Evolutionary conservation across 2,797 vertebrate species (phyloP).

Genomic region (Sarcoramphus papa): DNA sequence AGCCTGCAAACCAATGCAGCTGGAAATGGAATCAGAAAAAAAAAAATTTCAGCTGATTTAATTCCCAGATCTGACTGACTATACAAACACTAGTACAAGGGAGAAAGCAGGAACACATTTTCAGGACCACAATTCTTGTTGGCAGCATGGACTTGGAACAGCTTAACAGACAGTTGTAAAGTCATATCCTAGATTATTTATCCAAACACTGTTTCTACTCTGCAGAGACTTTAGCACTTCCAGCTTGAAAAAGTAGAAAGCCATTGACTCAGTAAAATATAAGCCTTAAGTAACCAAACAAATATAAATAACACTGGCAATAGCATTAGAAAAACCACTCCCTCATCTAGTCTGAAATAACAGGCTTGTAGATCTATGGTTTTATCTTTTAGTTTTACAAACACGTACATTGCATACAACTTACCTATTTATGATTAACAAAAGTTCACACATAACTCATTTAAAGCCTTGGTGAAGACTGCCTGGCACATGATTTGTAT

Average conservation of each 20-base stretch:
- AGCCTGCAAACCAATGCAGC: not conserved
- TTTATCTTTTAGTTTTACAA: not conserved
- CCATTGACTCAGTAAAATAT: not conserved
- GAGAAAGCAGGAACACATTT: not conserved
- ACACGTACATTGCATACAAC: fast-evolving
- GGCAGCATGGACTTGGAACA: not conserved
- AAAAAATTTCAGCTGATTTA: not conserved
- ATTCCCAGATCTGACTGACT: not conserved
- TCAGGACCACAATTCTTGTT: not conserved
- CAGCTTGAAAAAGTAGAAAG: not conserved
- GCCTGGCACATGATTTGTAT: not conserved
- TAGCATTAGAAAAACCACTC: not conserved
- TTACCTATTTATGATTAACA: not conserved
- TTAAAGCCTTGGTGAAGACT: not conserved
- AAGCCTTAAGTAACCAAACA: not conserved
- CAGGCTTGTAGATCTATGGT: not conserved
- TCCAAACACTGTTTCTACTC: not conserved
- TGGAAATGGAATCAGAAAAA: not conserved
- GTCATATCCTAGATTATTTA: not conserved
- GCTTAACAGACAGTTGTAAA: not conserved
- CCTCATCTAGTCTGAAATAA: not conserved
- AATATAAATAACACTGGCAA: not conserved
- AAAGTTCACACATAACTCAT: not conserved
- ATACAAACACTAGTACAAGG: not conserved
- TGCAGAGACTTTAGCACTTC: not conserved